Evolutionary conservation across 1,140 invertebrate species (phyloP).

Genomic region (Patella vulgata): DNA sequence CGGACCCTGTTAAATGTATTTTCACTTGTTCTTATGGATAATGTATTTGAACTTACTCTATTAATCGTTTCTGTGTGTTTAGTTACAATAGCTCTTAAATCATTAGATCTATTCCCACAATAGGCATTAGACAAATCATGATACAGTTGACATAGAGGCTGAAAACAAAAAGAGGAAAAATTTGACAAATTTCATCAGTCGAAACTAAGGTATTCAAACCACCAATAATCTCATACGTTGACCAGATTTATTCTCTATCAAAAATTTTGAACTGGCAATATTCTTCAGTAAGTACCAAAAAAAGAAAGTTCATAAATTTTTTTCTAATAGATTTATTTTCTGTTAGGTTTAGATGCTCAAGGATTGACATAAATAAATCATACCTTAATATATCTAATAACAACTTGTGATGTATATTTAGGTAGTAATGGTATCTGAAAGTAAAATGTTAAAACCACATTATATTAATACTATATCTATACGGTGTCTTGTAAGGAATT

Average conservation of each 20-base stretch:
- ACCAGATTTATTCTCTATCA: neutral
- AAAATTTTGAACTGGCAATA: neutral
- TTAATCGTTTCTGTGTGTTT: conserved; percentile 84
- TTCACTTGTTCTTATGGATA: too few species aligned
- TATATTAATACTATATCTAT: neutral
- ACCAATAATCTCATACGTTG: neutral
- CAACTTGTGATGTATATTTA: conserved; percentile 91
- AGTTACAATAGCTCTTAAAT: conserved; percentile 73
- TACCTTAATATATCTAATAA: conserved; percentile 85
- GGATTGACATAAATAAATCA: too few species aligned
- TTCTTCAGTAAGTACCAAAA: neutral
- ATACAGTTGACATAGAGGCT: conserved; percentile 89
- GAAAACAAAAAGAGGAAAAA: conserved; percentile 32
- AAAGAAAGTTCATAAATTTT: too few species aligned
- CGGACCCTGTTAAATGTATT: too few species aligned
- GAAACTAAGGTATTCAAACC: neutral
- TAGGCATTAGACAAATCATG: conserved; percentile 89
- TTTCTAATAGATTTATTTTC: too few species aligned
- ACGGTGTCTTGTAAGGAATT: too few species aligned
- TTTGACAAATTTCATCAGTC: neutral
- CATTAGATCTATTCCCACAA: conserved; percentile 78
- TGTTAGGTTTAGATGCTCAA: too few species aligned
- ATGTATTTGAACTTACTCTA: conserved; percentile 67
- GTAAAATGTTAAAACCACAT: conserved; percentile 4
- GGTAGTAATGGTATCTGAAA: conserved; percentile 78